Evolutionary conservation across 2,888 invertebrate genomes (phyloP).

Genomic region (Mythimna lalbum): DNA sequence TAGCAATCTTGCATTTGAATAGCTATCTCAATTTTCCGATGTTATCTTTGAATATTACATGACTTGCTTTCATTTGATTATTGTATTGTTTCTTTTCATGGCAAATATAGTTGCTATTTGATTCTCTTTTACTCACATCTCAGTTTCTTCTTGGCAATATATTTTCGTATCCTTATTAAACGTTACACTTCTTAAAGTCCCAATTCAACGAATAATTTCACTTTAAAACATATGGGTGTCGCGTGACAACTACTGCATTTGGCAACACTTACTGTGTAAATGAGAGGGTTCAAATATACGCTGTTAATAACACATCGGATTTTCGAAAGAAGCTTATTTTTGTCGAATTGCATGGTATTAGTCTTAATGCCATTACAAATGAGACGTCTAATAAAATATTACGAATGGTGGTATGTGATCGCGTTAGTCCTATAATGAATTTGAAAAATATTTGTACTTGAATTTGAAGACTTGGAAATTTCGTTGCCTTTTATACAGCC

Average conservation of each 20-base stretch:
- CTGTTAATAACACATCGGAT: constrained; percentile 63
- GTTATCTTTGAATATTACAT: constrained; percentile 35
- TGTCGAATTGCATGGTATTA: constrained; percentile 63
- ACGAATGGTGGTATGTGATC: constrained; percentile 3
- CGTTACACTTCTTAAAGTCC: not conserved
- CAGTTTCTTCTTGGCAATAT: not conserved
- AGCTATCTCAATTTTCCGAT: constrained; percentile 57
- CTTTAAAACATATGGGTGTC: constrained; percentile 9
- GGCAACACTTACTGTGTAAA: constrained; percentile 28
- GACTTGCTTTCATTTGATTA: constrained; percentile 36
- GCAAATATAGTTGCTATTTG: not conserved
- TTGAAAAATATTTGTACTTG: constrained; percentile 43
- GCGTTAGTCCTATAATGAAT: constrained; percentile 25
- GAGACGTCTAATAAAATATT: constrained; percentile 59
- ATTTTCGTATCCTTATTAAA: constrained; percentile 3
- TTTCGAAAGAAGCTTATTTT: constrained; percentile 64
- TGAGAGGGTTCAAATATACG: constrained; percentile 9
- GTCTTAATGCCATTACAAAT: constrained; percentile 76
- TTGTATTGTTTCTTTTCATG: constrained; percentile 18
- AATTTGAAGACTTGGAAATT: constrained; percentile 13
- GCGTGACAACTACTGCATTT: constrained; percentile 35
- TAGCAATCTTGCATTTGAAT: constrained; percentile 35
- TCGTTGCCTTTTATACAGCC: constrained; percentile 18
- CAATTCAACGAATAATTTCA: constrained; percentile 19
- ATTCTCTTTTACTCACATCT: constrained; percentile 3